Evolutionary conservation across 2,888 invertebrate species (phyloP), one percentile per base, ranked within the genome.

Genomic region (Dasysyrphus tricinctus): DNA sequence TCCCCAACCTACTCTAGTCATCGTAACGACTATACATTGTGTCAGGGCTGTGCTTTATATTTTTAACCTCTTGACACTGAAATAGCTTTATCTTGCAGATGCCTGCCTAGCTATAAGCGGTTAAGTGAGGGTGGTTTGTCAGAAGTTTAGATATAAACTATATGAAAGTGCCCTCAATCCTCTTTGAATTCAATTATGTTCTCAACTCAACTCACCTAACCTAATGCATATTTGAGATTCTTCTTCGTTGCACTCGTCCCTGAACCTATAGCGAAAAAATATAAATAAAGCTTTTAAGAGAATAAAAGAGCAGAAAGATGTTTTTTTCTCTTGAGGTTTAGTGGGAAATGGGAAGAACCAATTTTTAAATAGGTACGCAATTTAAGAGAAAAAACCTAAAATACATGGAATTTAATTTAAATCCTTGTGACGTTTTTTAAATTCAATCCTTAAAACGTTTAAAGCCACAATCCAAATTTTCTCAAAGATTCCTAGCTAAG

Each of bases 51-150:
- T 67, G 47, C 72, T 81, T 69, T 69, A 69, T 42, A 69, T 78
- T 63, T 32, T 72, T 80, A 74, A 67, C 73, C 80, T 78, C 81
- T 80, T 85, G 81, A 85, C 85, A 80, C 85, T 74, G 85, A 74
- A 77, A 80, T 57, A 77, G 81, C 77, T 85, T 81, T 85, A 85
- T 69, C 80, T 80, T 56, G 34, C 51, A 51, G 47, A 37, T 61
- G 57, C 16, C 16, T 24, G 51, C 16, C 44, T 49, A 19, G 24
- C 32, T 39, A 61, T 69, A 54, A n/a, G 19, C 49, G n/a, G 32
- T 49, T 67, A 61, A 59, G 54, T 57, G 34, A 4, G 76, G 67
- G 47, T 37, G 32, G 47, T 32, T 79, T 79, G 14, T 37, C 63
- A 70, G 75, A 75, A 79, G 83, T 80, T 63, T 70, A 76, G 75